A percentile compares a stretch with the other conserved stretches of the same genome.
phyloP scores from a whole-genome alignment of 2,797 vertebrate species.

The Lerista edwardsae region DNA sequence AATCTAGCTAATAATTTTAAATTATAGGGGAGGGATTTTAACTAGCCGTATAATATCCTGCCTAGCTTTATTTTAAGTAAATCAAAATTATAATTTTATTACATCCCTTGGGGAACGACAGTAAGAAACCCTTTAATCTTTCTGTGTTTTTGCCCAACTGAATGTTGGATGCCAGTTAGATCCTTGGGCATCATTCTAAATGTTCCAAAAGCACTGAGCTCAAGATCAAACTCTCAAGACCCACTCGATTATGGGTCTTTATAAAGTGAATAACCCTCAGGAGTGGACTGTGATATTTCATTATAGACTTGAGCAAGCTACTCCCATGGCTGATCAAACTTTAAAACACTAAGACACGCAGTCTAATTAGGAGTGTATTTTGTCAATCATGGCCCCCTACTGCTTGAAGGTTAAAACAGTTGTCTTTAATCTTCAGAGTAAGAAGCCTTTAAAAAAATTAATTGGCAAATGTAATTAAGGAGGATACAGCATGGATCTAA shows the following conservation, averaged over 20 bases:
- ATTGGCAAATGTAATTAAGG: constrained; percentile 70
- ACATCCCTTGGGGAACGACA: not conserved
- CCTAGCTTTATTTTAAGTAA: not conserved
- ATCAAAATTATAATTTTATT: constrained; percentile 19
- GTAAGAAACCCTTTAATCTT: constrained; percentile 13
- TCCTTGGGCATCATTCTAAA: not conserved
- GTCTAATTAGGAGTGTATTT: constrained; percentile 75
- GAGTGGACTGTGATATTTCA: constrained; percentile 37
- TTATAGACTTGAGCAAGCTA: constrained; percentile 48
- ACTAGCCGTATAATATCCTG: fast-evolving
- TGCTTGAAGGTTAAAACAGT: constrained; percentile 68
- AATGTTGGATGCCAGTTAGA: not conserved
- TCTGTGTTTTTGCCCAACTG: not conserved
- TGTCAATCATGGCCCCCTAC: constrained; percentile 64
- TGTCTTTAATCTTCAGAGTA: constrained; percentile 73
- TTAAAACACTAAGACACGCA: constrained; percentile 70
- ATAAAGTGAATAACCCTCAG: not conserved
- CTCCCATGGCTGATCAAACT: constrained; percentile 60
- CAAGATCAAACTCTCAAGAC: constrained; percentile 10
- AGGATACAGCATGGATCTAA: constrained; percentile 67
- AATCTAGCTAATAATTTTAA: not conserved
- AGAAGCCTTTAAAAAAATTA: constrained; percentile 66
- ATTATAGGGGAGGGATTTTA: not conserved
- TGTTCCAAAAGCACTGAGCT: constrained; percentile 8
- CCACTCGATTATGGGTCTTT: not conserved